Conservation (phyloP, 2,113 vertebrate species). For the Nycticryphes semicollaris region DNA sequence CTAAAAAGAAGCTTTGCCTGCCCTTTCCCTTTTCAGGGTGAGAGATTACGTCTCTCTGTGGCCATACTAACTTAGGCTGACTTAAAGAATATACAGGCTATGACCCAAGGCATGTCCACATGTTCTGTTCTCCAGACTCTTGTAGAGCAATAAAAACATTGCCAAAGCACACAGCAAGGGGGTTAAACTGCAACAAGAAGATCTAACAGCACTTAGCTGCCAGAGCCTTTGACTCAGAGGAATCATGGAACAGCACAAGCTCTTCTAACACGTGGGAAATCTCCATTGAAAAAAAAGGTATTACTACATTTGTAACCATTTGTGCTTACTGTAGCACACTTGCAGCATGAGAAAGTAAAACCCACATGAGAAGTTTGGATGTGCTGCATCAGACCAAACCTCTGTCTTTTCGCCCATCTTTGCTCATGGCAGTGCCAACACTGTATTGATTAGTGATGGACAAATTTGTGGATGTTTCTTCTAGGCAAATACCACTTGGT, state of each 20-base stretch:
- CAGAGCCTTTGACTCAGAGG: background rate
- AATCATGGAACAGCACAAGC: background rate
- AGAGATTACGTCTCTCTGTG: background rate
- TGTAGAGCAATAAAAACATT: background rate
- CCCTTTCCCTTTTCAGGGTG: background rate
- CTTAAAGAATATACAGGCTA: background rate
- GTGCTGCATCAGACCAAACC: background rate
- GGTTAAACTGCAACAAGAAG: background rate
- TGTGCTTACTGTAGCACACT: background rate
- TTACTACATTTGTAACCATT: background rate
- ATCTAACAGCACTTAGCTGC: background rate
- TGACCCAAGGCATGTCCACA: background rate
- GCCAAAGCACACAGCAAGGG: background rate
- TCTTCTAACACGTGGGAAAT: background rate
- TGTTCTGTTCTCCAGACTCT: background rate
- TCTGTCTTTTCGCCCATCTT: background rate
- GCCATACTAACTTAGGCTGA: background rate
- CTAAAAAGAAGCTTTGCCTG: background rate
- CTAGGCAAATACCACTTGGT: background rate
- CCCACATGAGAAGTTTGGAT: background rate
- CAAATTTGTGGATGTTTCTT: background rate
- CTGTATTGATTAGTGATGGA: background rate
- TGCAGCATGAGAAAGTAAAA: background rate
- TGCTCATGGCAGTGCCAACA: background rate
- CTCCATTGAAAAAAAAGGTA: background rate